Evolutionary conservation across 2,888 invertebrate genomes (phyloP), one percentile per base, ranked within the genome.

Genomic region (Cephus spinipes): DNA sequence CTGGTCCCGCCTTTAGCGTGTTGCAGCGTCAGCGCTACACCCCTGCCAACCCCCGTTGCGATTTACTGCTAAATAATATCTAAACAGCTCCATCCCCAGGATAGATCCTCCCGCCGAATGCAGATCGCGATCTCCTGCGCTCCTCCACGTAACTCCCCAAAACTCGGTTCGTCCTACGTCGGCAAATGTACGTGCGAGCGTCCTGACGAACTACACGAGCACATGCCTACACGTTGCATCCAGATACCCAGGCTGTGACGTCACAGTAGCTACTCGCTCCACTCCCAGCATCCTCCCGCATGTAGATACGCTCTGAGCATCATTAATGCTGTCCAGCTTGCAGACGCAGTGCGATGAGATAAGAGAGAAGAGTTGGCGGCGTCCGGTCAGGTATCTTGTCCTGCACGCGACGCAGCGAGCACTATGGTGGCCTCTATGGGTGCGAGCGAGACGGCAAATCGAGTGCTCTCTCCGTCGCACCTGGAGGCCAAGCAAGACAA

Each of bases 61-160:
- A 90, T 90, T 90, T 90, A 90, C 87, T 87, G 89, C 87, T 87
- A 89, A 89, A 89, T 90, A 89, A 90, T 89, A 89, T 89, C 87
- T 86, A 90, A 89, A 90, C 87, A 89, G 87, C 81, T 83, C 77
- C 85, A 79, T 86, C 79, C 76, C 73, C 77, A 30, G 36, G 79
- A 77, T 77, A 55, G 23, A 55, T 55, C 55, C 55, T 55, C 73
- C 79, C 73, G 80, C 81, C 79, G 80, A 81, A 80, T 81, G 81
- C 82, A 80, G 81, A 80, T 80, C 77, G 79, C 74, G 35, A 69
- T 81, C 85, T 74, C 80, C 74, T 77, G 80, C 73, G 76, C 33
- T 35, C 69, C 34, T 69, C 78, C 77, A 71, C 75, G 33, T 68
- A 34, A 73, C 77, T 68, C 77, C 77, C 78, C 23, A 2, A 55